Evolutionary conservation across 2,797 vertebrate species (phyloP).

Genomic region (Pagetopsis macropterus): DNA sequence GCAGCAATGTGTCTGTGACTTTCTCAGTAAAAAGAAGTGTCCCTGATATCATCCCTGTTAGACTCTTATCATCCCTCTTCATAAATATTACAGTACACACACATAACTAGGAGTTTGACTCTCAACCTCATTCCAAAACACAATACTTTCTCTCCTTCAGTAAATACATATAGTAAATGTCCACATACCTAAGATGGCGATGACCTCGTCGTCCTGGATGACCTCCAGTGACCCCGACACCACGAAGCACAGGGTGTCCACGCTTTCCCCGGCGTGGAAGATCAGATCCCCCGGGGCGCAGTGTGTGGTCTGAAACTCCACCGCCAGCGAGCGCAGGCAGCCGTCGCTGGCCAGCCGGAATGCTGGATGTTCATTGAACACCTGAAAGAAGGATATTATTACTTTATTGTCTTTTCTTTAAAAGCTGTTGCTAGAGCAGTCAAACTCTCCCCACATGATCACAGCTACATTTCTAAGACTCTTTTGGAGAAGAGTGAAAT

Average conservation of each 20-base stretch:
- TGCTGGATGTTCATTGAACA: constrained; percentile 96
- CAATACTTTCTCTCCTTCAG: neutral
- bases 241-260: constrained; percentile 95
- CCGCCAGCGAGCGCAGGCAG: constrained; percentile 93
- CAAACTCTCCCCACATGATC: rapidly evolving
- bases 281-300: constrained; percentile 96
- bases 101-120: too few species aligned
- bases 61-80: constrained; percentile 11
- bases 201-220: constrained; percentile 98
- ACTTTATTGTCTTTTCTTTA: neutral
- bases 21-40: constrained; percentile 11
- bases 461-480: neutral
- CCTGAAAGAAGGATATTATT: constrained; percentile 52
- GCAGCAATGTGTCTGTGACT: neutral
- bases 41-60: constrained; percentile 5
- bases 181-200: constrained; percentile 90
- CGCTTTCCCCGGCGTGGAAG: constrained; percentile 94
- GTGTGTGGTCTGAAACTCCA: constrained; percentile 96
- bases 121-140: too few species aligned
- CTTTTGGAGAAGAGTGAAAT: neutral
- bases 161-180: neutral
- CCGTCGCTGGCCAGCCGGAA: constrained; percentile 96
- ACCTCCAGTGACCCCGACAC: constrained; percentile 97
- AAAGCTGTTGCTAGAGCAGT: neutral
- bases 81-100: constrained; percentile 22